Evolutionary conservation across 1,140 invertebrate genomes (phyloP).

Genomic region (Zaprionus lachaisei): DNA sequence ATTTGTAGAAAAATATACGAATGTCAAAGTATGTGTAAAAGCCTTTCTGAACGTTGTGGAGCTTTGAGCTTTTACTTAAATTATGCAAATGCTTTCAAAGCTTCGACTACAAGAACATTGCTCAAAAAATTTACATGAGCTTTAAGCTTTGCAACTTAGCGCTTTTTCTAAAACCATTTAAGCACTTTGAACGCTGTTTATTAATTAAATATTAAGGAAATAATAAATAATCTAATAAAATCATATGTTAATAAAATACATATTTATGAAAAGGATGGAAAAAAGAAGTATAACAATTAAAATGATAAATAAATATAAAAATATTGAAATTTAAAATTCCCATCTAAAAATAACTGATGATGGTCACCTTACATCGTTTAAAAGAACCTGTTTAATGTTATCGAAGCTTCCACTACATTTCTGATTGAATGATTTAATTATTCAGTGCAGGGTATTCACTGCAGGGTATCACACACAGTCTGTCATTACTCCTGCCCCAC

Average conservation of each 20-base stretch:
- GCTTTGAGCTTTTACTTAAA: slow-evolving; percentile 1
- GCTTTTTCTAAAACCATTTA: background rate
- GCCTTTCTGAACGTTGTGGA: background rate
- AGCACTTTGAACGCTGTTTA: background rate
- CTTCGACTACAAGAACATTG: background rate
- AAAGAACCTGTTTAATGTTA: too few relatives aligned
- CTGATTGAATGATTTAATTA: too few relatives aligned
- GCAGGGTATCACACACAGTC: slow-evolving; percentile 36
- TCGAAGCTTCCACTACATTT: too few relatives aligned
- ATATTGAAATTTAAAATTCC: too few relatives aligned
- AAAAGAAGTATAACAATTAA: too few relatives aligned
- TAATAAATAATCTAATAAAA: background rate
- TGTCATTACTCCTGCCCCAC: slow-evolving; percentile 28
- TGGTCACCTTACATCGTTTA: too few relatives aligned
- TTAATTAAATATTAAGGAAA: background rate
- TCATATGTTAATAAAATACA: too few relatives aligned
- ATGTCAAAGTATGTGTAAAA: background rate
- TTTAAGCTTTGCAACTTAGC: background rate
- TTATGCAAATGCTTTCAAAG: background rate
- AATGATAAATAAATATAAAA: too few relatives aligned
- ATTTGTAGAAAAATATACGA: background rate
- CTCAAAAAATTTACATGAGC: background rate
- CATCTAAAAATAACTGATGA: too few relatives aligned
- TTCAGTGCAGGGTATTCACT: slow-evolving; percentile 8
- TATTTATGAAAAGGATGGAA: too few relatives aligned